Conservation (phyloP, 2,888 invertebrate species). For the Penaeus monodon region DNA sequence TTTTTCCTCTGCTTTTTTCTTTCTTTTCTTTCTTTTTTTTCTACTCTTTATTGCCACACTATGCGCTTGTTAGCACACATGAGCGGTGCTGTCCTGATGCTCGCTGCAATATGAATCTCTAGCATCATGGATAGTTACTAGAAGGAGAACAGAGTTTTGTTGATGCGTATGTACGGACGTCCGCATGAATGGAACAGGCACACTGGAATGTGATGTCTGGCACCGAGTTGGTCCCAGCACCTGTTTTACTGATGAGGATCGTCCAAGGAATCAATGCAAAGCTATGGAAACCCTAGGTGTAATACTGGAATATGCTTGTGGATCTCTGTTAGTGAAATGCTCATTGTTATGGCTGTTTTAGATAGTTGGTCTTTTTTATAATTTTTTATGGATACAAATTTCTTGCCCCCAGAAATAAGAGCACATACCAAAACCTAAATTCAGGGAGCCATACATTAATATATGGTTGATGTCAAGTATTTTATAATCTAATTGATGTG, state of each 20-base stretch:
- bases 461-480: not conserved
- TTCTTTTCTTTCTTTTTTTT: not conserved
- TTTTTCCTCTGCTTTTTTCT: conserved; percentile 15
- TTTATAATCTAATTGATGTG: conserved; percentile 23
- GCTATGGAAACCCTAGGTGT: conserved; percentile 34
- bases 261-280: conserved; percentile 62
- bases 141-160: conserved; percentile 33
- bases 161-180: conserved; percentile 37
- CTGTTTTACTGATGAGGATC: conserved; percentile 34
- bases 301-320: conserved; percentile 46
- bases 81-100: conserved; percentile 59
- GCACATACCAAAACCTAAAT: no score
- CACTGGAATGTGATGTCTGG: conserved; percentile 18
- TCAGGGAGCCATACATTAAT: not conserved
- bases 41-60: conserved; percentile 49
- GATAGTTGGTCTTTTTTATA: conserved; percentile 10
- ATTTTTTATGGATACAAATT: not conserved
- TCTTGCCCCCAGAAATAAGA: not conserved
- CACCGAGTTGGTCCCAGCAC: conserved; percentile 54
- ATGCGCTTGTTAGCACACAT: conserved; percentile 59
- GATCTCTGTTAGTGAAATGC: conserved; percentile 23
- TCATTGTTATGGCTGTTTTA: conserved; percentile 20
- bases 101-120: conserved; percentile 63
- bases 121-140: conserved; percentile 49
- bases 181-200: conserved; percentile 29